A percentile compares a stretch with the other conserved stretches of the same genome.
phyloP scores from a whole-genome alignment of 1,140 invertebrate species.

The Drosophila willistoni region DNA sequence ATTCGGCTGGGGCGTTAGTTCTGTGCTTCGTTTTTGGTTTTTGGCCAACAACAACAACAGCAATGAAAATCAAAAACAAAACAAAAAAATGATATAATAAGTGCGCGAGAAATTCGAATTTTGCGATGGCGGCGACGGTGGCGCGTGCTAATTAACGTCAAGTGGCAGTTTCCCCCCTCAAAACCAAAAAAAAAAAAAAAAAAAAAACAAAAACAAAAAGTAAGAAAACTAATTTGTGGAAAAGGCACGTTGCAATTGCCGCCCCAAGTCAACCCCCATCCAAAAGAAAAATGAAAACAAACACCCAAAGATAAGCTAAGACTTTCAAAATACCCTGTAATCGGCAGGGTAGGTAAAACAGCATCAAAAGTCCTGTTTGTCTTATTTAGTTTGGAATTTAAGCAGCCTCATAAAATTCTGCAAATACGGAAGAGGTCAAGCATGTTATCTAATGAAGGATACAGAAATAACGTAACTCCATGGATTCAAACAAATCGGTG shows the following conservation, averaged over 20 bases:
- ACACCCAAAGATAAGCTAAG: conserved; percentile 21
- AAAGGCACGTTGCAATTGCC: conserved; percentile 51
- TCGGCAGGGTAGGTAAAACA: no score
- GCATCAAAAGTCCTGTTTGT: no score
- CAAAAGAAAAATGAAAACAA: conserved; percentile 23
- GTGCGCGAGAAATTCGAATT: conserved; percentile 46
- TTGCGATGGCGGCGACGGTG: conserved; percentile 52
- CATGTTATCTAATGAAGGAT: no score
- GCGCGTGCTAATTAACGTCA: conserved; percentile 81
- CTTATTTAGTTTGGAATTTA: no score
- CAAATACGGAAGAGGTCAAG: no score
- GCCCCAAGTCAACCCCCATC: conserved; percentile 29
- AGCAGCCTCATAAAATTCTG: no score
- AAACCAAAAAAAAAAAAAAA: not conserved
- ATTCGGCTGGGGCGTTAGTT: conserved; percentile 21
- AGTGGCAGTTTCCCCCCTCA: conserved; percentile 47
- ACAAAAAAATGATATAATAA: conserved; percentile 76
- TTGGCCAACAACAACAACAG: conserved; percentile 38
- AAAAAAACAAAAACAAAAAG: conserved; percentile 19
- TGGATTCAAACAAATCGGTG: no score
- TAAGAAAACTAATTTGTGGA: conserved; percentile 79
- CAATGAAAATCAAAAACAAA: conserved; percentile 1
- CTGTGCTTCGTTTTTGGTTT: conserved; percentile 19
- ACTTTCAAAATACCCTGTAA: not conserved
- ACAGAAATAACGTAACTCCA: no score